Percentiles rank a stretch among this genome's conserved stretches.
phyloP scores from a whole-genome alignment of 2,888 invertebrate genomes.

The Julus scandinavius region DNA sequence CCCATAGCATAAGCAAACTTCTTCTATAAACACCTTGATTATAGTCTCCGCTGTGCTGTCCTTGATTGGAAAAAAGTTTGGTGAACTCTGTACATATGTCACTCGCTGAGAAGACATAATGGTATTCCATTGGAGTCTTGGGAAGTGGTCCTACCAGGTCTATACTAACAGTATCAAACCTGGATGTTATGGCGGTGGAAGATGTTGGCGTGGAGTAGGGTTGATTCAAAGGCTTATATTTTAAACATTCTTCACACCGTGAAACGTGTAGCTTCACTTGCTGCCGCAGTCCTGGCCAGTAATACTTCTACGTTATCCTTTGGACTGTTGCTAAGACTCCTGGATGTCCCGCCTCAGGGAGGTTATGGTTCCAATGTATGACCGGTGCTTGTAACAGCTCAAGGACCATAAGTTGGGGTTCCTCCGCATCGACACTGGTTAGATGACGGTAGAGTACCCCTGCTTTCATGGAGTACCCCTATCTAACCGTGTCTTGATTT shows the following conservation, averaged over 20 bases:
- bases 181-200: neutral
- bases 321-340: neutral
- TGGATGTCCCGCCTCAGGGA: neutral
- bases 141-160: neutral
- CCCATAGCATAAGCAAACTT: neutral
- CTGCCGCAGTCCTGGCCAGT: too few species aligned
- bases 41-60: neutral
- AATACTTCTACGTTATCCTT: too few species aligned
- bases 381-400: neutral
- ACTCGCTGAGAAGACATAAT: neutral
- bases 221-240: too few species aligned
- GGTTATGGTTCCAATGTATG: neutral
- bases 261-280: too few species aligned
- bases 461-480: neutral
- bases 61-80: neutral
- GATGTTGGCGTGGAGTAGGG: too few species aligned
- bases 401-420: neutral
- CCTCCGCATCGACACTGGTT: neutral
- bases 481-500: too few species aligned
- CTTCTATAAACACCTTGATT: neutral
- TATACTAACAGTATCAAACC: neutral
- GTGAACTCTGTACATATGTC: neutral
- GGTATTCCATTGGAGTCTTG: too few species aligned
- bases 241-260: too few species aligned
- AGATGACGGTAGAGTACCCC: neutral